phyloP scores from a whole-genome alignment of 2,797 vertebrate species.

The Columba guinea region DNA sequence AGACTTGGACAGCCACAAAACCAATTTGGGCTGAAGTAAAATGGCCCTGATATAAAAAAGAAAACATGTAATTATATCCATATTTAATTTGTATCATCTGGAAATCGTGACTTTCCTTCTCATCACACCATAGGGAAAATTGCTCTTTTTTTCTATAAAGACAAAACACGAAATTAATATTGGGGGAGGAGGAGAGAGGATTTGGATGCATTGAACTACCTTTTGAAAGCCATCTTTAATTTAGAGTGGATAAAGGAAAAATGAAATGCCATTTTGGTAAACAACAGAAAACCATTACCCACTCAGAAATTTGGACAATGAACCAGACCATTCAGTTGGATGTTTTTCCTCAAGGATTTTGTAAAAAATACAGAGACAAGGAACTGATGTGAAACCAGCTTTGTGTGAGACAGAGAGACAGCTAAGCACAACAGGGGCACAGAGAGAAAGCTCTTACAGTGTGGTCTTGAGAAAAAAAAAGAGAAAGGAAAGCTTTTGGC shows the following conservation, averaged over 20 bases:
- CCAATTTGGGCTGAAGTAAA: background rate
- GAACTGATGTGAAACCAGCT: background rate
- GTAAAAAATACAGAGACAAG: background rate
- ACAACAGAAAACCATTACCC: background rate
- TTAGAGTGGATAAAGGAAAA: background rate
- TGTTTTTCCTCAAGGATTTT: background rate
- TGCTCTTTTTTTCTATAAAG: background rate
- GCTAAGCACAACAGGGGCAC: background rate
- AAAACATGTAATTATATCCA: background rate
- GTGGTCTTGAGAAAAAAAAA: background rate
- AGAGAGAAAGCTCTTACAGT: background rate
- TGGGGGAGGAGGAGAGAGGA: background rate
- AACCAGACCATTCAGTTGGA: background rate
- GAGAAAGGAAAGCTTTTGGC: background rate
- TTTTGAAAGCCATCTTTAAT: conserved; percentile 11
- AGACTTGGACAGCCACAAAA: conserved; percentile 3
- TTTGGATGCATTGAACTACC: background rate
- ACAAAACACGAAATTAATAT: background rate
- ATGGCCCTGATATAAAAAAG: background rate
- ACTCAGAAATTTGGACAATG: background rate
- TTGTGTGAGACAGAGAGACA: background rate
- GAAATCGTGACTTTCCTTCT: background rate
- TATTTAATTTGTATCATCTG: background rate
- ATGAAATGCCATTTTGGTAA: background rate
- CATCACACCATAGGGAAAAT: background rate